Percentiles rank a stretch among this genome's conserved stretches.
Evolutionary conservation across 2,888 invertebrate species (phyloP).

Genomic region (Anaspis maculata): DNA sequence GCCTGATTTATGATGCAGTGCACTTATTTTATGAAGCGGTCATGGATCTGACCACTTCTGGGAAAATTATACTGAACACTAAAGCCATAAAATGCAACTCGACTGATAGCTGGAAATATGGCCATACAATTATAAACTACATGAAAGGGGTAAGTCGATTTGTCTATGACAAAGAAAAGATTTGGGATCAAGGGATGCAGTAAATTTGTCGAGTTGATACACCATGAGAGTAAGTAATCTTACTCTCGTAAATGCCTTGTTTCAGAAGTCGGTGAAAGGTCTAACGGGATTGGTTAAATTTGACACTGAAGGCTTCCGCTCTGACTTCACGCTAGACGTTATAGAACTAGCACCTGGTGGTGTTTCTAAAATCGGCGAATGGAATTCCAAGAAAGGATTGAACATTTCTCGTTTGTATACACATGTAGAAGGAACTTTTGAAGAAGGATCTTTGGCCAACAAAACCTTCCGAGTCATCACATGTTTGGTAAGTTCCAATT

Average conservation of each 20-base stretch:
- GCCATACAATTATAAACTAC: constrained; percentile 73
- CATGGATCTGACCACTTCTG: constrained; percentile 46
- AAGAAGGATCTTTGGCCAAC: constrained; percentile 58
- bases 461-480: constrained; percentile 64
- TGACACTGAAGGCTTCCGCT: constrained; percentile 68
- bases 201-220: too few species aligned
- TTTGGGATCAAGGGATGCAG: not conserved
- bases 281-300: constrained; percentile 71
- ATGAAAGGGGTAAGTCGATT: constrained; percentile 52
- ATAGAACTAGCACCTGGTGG: constrained; percentile 57
- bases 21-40: constrained; percentile 72
- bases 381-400: constrained; percentile 46
- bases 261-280: constrained; percentile 58
- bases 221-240: too few species aligned
- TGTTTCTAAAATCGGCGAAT: constrained; percentile 56
- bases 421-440: constrained; percentile 16
- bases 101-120: constrained; percentile 63
- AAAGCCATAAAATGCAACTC: constrained; percentile 51
- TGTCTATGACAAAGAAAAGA: not conserved
- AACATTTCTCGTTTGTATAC: constrained; percentile 6
- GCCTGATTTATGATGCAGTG: constrained; percentile 79
- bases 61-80: constrained; percentile 14
- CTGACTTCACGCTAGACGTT: constrained; percentile 60
- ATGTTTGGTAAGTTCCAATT: constrained; percentile 51
- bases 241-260: too few species aligned